Conservation (phyloP, 1,140 invertebrate species). For the Zelostemma sp. region DNA sequence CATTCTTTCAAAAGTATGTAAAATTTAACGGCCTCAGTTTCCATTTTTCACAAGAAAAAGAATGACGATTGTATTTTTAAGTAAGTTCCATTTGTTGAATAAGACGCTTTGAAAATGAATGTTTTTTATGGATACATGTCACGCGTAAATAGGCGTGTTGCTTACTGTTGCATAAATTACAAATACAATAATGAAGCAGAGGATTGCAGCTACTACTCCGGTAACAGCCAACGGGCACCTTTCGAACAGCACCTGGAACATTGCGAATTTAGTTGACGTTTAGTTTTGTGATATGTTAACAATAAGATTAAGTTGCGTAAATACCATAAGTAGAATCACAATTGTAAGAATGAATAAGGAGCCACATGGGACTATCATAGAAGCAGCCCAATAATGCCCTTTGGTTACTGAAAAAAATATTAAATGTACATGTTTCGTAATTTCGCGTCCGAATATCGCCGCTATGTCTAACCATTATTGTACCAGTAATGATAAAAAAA, state of each 20-base stretch:
- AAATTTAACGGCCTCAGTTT: neutral
- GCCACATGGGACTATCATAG: conserved; percentile 56
- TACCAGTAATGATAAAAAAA: conserved; percentile 49
- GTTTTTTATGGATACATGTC: conserved; percentile 2
- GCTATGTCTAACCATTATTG: conserved; percentile 41
- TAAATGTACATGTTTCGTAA: conserved; percentile 9
- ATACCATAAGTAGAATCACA: conserved; percentile 61
- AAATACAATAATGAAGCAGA: conserved; percentile 54
- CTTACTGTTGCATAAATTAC: conserved; percentile 48
- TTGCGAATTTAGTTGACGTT: conserved; percentile 4
- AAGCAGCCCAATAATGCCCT: conserved; percentile 55
- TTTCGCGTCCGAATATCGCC: conserved; percentile 5
- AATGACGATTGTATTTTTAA: neutral
- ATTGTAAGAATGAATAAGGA: conserved; percentile 55
- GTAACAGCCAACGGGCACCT: conserved; percentile 57
- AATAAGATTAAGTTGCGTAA: neutral
- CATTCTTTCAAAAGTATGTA: neutral
- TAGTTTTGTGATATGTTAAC: conserved; percentile 1
- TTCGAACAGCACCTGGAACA: conserved; percentile 59
- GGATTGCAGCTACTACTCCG: conserved; percentile 52
- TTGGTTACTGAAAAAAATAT: conserved; percentile 37
- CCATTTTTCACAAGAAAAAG: conserved; percentile 6
- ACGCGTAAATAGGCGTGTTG: conserved; percentile 55
- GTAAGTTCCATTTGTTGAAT: conserved; percentile 9
- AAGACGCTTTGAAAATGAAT: neutral